Percentiles rank a stretch among this genome's conserved stretches.
These are phyloP conservation scores for Lepus europaeus DNA, from an alignment of 2,113 vertebrate genomes.

Conservation along the genomic window DNA sequence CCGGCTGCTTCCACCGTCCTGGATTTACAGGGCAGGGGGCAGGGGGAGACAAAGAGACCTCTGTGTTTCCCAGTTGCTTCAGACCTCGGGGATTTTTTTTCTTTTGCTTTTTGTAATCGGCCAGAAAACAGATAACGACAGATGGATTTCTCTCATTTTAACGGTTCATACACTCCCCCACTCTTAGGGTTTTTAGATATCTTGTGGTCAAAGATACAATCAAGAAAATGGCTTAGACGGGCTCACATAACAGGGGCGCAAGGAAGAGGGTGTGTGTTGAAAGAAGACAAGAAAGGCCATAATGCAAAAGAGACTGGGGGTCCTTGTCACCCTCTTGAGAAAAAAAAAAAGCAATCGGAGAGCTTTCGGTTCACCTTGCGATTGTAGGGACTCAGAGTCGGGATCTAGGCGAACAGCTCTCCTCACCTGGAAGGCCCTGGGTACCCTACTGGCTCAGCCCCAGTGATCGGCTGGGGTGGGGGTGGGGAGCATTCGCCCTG, in stretches of 20 bases:
- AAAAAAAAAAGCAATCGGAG: background rate
- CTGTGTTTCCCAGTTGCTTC: constrained; percentile 68
- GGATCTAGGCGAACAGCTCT: background rate
- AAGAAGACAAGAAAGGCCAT: background rate
- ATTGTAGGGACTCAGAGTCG: background rate
- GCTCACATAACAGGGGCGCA: background rate
- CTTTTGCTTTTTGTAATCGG: constrained; percentile 30
- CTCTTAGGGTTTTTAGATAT: background rate
- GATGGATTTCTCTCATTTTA: constrained; percentile 30
- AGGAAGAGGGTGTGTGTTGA: background rate
- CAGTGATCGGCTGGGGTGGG: background rate
- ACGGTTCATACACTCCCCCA: background rate
- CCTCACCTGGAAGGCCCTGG: background rate
- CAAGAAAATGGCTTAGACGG: constrained; percentile 9
- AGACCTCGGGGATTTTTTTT: constrained; percentile 40
- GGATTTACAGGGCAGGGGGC: constrained; percentile 73
- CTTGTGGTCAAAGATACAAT: background rate
- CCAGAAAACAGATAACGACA: constrained; percentile 72
- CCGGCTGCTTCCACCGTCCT: constrained; percentile 68
- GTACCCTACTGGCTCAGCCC: background rate
- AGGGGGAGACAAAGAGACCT: constrained; percentile 28
- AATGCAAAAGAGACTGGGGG: background rate
- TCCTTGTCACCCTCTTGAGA: background rate
- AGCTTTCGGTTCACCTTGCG: background rate
- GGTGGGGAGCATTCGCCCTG: background rate